Evolutionary conservation across 1,140 invertebrate genomes (phyloP).

Genomic region (Tetragonula clypearis): DNA sequence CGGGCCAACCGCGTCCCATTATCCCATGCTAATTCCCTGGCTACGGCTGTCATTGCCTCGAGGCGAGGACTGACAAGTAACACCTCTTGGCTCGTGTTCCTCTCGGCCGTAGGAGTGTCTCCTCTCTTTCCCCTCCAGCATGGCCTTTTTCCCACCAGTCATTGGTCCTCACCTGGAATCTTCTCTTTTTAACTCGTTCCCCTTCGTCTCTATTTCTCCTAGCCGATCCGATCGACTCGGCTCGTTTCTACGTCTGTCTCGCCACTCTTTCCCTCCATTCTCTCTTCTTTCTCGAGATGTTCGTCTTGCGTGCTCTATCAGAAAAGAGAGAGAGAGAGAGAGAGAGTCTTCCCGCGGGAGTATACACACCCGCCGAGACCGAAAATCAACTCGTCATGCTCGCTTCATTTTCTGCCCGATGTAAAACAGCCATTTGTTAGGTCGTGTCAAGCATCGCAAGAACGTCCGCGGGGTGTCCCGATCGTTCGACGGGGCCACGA

Average conservation of each 20-base stretch:
- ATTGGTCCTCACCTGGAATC: slow-evolving; percentile 55
- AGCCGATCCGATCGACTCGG: slow-evolving; percentile 12
- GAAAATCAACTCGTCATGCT: slow-evolving; percentile 82
- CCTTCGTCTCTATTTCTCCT: slow-evolving; percentile 39
- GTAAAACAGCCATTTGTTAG: slow-evolving; percentile 82
- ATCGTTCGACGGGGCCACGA: slow-evolving; percentile 64
- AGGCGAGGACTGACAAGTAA: slow-evolving; percentile 80
- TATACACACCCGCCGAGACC: slow-evolving; percentile 68
- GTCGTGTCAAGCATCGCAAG: slow-evolving; percentile 77
- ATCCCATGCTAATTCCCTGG: slow-evolving; percentile 82
- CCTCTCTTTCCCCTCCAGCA: slow-evolving; percentile 62
- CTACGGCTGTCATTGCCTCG: slow-evolving; percentile 81
- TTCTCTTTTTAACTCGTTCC: slow-evolving; percentile 46
- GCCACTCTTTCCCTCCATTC: neutral
- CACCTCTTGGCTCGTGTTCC: slow-evolving; percentile 78
- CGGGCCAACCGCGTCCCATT: slow-evolving; percentile 78
- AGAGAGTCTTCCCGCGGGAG: slow-evolving; percentile 18
- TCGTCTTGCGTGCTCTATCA: neutral
- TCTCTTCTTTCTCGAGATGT: neutral
- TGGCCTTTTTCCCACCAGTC: slow-evolving; percentile 53
- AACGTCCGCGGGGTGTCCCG: slow-evolving; percentile 79
- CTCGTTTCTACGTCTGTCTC: slow-evolving; percentile 28
- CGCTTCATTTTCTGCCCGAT: slow-evolving; percentile 81
- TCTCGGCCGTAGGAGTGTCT: slow-evolving; percentile 77
- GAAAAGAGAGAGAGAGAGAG: neutral